Conservation (phyloP, 1,140 invertebrate genomes). For the Tetragonula clypearis region DNA sequence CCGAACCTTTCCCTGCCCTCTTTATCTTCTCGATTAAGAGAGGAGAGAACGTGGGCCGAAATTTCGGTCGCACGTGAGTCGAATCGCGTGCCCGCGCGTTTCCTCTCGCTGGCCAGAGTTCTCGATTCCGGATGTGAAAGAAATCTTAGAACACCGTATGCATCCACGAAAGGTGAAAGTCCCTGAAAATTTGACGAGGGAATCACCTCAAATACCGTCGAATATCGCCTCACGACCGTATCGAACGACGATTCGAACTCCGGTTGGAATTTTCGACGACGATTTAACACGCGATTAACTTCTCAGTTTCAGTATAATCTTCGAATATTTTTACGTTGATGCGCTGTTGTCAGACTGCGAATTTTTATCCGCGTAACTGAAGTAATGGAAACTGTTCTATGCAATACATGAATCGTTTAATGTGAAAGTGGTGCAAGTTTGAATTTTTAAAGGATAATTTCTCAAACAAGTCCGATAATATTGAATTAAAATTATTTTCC, state of each 20-base stretch:
- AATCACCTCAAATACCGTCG: not conserved
- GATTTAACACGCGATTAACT: not conserved
- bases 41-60: constrained; percentile 51
- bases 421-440: too few species aligned
- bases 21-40: constrained; percentile 45
- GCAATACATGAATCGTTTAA: too few species aligned
- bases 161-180: not conserved
- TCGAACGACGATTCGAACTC: not conserved
- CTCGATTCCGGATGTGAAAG: constrained; percentile 34
- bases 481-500: too few species aligned
- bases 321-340: not conserved
- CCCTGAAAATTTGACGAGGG: constrained; percentile 11
- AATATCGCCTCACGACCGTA: not conserved
- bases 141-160: constrained; percentile 32
- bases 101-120: constrained; percentile 15
- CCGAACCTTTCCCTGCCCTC: not conserved
- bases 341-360: too few species aligned
- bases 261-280: not conserved
- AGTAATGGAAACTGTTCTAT: too few species aligned
- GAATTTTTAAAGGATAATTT: too few species aligned
- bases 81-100: constrained; percentile 49
- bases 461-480: too few species aligned
- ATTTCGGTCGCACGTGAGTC: constrained; percentile 67
- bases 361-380: too few species aligned
- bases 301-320: not conserved